Base-by-base conservation (phyloP, 1,140 invertebrate species). In the Musca vetustissima region DNA sequence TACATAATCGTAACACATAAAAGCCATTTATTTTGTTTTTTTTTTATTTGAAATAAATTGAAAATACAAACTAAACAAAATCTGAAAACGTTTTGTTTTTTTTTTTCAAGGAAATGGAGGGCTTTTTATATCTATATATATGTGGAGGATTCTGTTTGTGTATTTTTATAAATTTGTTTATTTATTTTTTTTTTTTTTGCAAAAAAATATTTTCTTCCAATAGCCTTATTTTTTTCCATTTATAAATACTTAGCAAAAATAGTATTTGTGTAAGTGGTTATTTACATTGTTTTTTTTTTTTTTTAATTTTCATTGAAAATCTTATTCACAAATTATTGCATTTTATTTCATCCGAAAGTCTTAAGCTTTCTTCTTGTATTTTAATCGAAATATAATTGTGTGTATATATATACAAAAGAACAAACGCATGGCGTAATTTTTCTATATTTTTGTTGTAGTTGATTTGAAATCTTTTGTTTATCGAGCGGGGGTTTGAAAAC, bases 241-340 rank as follows among this genome's bases (percentile, higher is more conserved):
- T 61, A 61, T 61, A 61, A 61, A 61, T 61, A 61, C 28, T 61
- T 61, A 61, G 57, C 57, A 61, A 61, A 61, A 61, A 61, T 61
- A 61, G 57, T 61, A 43, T 36, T 61, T 61, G 15, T 32, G 24
- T 59, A 32, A 59, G 15, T 15, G 15, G 14, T 32, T 59, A 15
- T 59, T 28, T 59, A 59, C 24, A 59, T 19, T 43, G 36, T 43
- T 43, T 43, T 61, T 7, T 61, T 36, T 19, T 11, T 61, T 59
- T 59, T 43, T 59, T 32, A 8, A 11, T 61, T 61, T 61, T 61
- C 17, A 61, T 61, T 61, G 57, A 61, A 61, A 61, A 61, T 61
- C 57, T 36, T 61, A 61, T 61, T 61, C 57, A 61, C 57, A 61
- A 61, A 43, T 61, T 61, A 61, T 61, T 61, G 57, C 57, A 61